Evolutionary conservation across 2,797 vertebrate species (phyloP), one percentile per base, ranked within the genome.

Genomic region (Epinephelus awoara): DNA sequence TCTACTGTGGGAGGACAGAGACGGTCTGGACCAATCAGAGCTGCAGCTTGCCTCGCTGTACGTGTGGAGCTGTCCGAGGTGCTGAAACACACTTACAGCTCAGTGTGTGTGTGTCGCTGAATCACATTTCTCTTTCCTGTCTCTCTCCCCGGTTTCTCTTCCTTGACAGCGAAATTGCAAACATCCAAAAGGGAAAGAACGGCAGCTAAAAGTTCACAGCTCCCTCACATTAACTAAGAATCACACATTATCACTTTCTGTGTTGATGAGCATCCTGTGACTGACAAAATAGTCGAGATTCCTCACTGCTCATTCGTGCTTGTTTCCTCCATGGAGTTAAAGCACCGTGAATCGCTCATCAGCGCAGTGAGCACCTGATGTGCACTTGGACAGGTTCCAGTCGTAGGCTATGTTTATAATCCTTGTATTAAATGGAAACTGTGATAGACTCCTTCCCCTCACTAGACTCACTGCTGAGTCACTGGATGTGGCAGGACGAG

Each of bases 31-130:
- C 83, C 75, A 61, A 66, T 76, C 78, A 59, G 57, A 85, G 79
- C 78, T 40, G 52, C 55, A 13, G 47, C 49, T 52, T 14, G 23
- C 58, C 3, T n/a, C 17, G 0, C 21, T 44, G 57, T n/a, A 2
- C 29, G 23, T 17, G 67, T 40, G 78, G 75, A 80, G 58, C 91
- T 92, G 78, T 90, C 88, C 88, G 0, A 0, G 78, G 89, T 90
- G 51, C 91, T 89, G 88, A 86, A 84, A 79, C 62, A 54, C 79
- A 13, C 59, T 27, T 3, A 1, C 19, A 54, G 64, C 57, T 69
- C 56, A 0, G 44, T 11, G 58, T 42, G 3, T 42, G 3, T 46
- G 55, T 17, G 7, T 56, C 0, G 38, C 73, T 12, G 17, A 21
- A 0, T 50, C 29, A 21, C 29, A 29, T 6, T 25, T 27, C n/a